These are phyloP conservation scores for Neria commutata DNA, from an alignment of 2,888 invertebrate genomes.

Conservation along the genomic window DNA sequence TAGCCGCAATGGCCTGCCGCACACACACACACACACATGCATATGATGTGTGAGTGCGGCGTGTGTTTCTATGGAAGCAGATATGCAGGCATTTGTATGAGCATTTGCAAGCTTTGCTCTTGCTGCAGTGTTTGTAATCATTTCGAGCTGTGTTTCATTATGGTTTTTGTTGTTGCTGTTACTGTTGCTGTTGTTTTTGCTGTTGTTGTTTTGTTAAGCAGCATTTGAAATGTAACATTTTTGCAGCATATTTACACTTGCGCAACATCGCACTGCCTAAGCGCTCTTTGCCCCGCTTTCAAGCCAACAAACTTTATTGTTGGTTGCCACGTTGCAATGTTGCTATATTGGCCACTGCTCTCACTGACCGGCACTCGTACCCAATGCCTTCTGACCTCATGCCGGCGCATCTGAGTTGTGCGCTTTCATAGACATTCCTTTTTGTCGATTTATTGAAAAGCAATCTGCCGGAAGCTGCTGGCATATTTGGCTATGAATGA, in stretches of 20 bases:
- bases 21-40: background rate
- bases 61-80: constrained; percentile 19
- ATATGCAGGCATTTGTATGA: constrained; percentile 29
- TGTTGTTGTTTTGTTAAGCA: constrained; percentile 27
- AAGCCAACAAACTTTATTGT: background rate
- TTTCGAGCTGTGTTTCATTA: constrained; percentile 35
- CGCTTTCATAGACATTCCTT: constrained; percentile 22
- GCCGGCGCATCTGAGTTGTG: background rate
- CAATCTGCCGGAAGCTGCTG: background rate
- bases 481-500: background rate
- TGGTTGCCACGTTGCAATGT: background rate
- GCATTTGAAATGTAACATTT: constrained; percentile 51
- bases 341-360: background rate
- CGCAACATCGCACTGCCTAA: background rate
- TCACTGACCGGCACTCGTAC: no score
- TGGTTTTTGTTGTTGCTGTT: constrained; percentile 29
- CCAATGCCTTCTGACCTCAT: no score
- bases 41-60: constrained; percentile 31
- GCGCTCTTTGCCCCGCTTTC: background rate
- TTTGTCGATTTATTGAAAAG: constrained; percentile 33
- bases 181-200: constrained; percentile 20
- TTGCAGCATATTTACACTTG: constrained; percentile 29
- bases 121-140: constrained; percentile 1
- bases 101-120: constrained; percentile 19
- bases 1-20: constrained; percentile 1